Percentiles rank a stretch among this genome's conserved stretches.
These are phyloP conservation scores for Drosophila anomalata DNA, from an alignment of 2,888 invertebrate genomes.

Conservation along the genomic window DNA sequence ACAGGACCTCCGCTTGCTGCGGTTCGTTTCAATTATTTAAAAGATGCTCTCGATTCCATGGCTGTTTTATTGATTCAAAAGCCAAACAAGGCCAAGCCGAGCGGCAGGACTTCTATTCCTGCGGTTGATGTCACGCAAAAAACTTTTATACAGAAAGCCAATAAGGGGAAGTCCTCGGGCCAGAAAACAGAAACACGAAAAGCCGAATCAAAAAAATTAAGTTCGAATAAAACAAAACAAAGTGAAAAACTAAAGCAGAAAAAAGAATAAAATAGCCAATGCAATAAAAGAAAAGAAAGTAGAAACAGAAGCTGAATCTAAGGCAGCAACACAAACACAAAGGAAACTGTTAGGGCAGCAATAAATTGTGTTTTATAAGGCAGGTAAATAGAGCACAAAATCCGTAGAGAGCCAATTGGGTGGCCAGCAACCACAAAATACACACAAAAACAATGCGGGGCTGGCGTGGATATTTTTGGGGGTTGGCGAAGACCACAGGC, in stretches of 20 bases:
- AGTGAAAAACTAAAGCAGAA: conserved; percentile 48
- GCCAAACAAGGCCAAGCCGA: conserved; percentile 64
- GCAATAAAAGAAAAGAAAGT: conserved; percentile 25
- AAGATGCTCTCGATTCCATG: conserved; percentile 21
- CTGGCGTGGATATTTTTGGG: neutral
- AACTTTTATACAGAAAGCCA: conserved; percentile 64
- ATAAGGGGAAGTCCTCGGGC: conserved; percentile 41
- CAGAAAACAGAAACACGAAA: conserved; percentile 10
- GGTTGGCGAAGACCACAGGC: conserved; percentile 5
- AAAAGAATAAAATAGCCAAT: conserved; percentile 15
- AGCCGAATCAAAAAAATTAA: conserved; percentile 43
- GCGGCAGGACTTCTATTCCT: conserved; percentile 34
- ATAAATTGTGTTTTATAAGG: conserved; percentile 77
- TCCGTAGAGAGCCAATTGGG: conserved; percentile 74
- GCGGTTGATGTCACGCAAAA: conserved; percentile 65
- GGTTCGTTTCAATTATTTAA: conserved; percentile 38
- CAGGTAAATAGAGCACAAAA: conserved; percentile 76
- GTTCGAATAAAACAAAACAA: conserved; percentile 36
- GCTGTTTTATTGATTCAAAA: conserved; percentile 69
- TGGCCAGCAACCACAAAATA: conserved; percentile 63
- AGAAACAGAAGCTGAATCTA: conserved; percentile 42
- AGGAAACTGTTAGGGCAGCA: conserved; percentile 70
- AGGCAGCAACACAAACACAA: conserved; percentile 46
- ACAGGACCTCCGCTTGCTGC: neutral
- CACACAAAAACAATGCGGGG: conserved; percentile 40